These are phyloP conservation scores for Toxotes jaculatrix DNA, from an alignment of 2,113 vertebrate species.

Conservation along the genomic window DNA sequence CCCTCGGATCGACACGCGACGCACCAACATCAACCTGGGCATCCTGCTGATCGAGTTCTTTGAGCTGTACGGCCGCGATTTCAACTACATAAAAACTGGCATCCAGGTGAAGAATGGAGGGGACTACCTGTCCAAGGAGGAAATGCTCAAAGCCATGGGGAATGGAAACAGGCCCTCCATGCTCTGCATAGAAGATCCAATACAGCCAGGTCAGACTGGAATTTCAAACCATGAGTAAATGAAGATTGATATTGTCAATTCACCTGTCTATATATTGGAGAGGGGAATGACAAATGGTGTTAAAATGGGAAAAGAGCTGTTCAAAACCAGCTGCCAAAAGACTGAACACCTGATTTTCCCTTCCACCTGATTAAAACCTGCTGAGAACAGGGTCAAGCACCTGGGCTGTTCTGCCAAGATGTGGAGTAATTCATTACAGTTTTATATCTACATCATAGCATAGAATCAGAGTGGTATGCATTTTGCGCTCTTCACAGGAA, in stretches of 20 bases:
- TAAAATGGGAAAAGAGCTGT: too few species aligned
- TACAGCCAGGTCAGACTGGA: slow-evolving; percentile 88
- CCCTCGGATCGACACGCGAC: slow-evolving; percentile 94
- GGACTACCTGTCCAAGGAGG: slow-evolving; percentile 95
- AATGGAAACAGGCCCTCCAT: slow-evolving; percentile 95
- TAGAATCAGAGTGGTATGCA: neutral
- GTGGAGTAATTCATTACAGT: neutral
- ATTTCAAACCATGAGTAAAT: neutral
- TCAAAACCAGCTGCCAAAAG: too few species aligned
- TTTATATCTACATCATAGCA: neutral
- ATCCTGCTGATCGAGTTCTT: slow-evolving; percentile 99
- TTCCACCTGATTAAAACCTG: neutral
- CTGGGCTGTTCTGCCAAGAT: neutral
- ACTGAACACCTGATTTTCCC: too few species aligned
- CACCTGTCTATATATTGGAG: too few species aligned
- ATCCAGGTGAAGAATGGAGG: slow-evolving; percentile 96
- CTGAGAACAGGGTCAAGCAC: neutral
- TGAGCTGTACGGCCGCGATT: slow-evolving; percentile 96
- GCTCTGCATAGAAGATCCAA: slow-evolving; percentile 97
- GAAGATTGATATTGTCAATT: too few species aligned
- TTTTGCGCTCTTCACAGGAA: slow-evolving; percentile 82
- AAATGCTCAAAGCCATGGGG: slow-evolving; percentile 93
- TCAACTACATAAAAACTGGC: slow-evolving; percentile 97
- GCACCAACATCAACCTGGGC: slow-evolving; percentile 94
- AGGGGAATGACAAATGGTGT: too few species aligned